Evolutionary conservation across 2,888 invertebrate genomes (phyloP).

Genomic region (Ferdinandea cuprea): DNA sequence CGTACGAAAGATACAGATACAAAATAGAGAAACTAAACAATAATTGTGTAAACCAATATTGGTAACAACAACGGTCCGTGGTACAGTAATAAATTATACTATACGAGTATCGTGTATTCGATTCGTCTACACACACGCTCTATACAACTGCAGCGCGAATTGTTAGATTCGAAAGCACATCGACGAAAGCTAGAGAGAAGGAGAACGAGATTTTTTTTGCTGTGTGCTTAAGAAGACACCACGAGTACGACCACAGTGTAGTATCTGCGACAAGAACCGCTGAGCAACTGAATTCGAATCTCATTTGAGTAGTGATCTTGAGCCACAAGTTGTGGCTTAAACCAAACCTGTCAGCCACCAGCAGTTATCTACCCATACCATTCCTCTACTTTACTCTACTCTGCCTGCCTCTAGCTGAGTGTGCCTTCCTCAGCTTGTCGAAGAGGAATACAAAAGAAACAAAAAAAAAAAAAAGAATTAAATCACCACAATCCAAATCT

Average conservation of each 20-base stretch:
- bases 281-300: constrained; percentile 71
- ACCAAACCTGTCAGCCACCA: constrained; percentile 64
- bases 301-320: constrained; percentile 67
- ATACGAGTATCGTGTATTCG: constrained; percentile 14
- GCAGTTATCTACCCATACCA: constrained; percentile 11
- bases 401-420: constrained; percentile 4
- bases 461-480: no score
- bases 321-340: constrained; percentile 54
- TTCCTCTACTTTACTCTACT: no score
- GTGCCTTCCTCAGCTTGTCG: constrained; percentile 28
- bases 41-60: constrained; percentile 67
- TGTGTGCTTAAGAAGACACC: constrained; percentile 2
- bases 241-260: constrained; percentile 15
- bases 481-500: constrained; percentile 14
- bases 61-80: constrained; percentile 68
- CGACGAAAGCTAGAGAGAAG: constrained; percentile 8
- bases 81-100: constrained; percentile 69
- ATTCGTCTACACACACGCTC: constrained; percentile 3
- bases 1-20: constrained; percentile 35
- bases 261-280: constrained; percentile 66
- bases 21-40: constrained; percentile 61
- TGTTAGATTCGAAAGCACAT: constrained; percentile 44
- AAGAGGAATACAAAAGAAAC: neutral
- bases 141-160: constrained; percentile 1
- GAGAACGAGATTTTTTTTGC: constrained; percentile 5